These are phyloP conservation scores for Callinectes sapidus DNA, from an alignment of 2,888 invertebrate species.

Conservation along the genomic window DNA sequence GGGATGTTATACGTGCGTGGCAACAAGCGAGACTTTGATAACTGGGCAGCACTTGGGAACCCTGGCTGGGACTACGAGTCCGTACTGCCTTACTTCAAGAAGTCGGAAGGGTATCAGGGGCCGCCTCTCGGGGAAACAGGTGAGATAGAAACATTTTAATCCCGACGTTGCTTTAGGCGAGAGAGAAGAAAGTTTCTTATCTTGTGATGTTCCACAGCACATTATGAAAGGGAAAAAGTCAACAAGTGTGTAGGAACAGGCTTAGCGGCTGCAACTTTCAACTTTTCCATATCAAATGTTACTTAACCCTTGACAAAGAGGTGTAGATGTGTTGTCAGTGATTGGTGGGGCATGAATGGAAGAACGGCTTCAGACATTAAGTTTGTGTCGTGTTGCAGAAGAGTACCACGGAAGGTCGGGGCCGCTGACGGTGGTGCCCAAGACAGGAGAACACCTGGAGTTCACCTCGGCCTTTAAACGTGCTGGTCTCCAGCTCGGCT, in stretches of 20 bases:
- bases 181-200: background rate
- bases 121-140: slow-evolving; percentile 8
- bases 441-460: slow-evolving; percentile 12
- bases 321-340: background rate
- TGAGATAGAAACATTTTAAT: background rate
- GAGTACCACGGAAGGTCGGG: slow-evolving; percentile 47
- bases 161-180: background rate
- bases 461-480: slow-evolving; percentile 39
- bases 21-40: slow-evolving; percentile 88
- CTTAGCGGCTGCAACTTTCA: background rate
- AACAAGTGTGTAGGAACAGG: too few relatives aligned
- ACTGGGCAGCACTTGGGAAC: slow-evolving; percentile 90
- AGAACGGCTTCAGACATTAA: background rate
- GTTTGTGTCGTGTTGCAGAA: slow-evolving; percentile 40
- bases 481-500: slow-evolving; percentile 53
- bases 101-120: slow-evolving; percentile 87
- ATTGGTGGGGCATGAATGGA: background rate
- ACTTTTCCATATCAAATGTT: background rate
- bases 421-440: slow-evolving; percentile 46
- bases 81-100: slow-evolving; percentile 86
- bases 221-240: background rate
- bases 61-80: slow-evolving; percentile 91
- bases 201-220: background rate
- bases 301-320: background rate
- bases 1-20: slow-evolving; percentile 94